Base-by-base conservation (phyloP, 2,888 invertebrate species). In the Coelopa pilipes region DNA sequence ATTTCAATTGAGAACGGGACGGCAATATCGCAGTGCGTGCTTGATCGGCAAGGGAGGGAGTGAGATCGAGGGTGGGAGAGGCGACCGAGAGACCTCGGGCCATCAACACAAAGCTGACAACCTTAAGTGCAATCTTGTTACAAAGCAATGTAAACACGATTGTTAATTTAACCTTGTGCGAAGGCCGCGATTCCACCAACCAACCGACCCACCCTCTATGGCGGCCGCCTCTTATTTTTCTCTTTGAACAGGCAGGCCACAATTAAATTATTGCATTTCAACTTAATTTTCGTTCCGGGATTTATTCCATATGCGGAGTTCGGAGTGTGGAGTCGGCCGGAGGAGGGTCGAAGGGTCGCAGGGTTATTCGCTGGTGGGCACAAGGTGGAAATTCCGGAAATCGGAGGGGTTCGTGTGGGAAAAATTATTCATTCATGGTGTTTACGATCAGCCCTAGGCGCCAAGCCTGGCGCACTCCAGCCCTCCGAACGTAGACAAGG, bases 121-220 rank as follows among this genome's bases (percentile, higher is more conserved):
- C 82, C 83, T 85, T 85, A 85, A 87, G 87, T 86, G 83, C 84
- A 87, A 87, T 86, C 86, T 84, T 83, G 85, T 87, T 86, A 85
- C 82, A 83, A 87, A 86, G 82, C 82, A 85, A 84, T 86, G 84
- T 86, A 84, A 86, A 87, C 86, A 85, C 81, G 82, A 83, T 81
- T 83, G 82, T 84, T 85, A 83, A 84, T 82, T 85, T 84, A 82
- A 82, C 82, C 80, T 83, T 76, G 49, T 34, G 55, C 63, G 17
- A 72, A 60, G 75, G 68, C 21, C 9, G n/a, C 59, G 49, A 63
- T 57, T 59, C 15, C 12, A 45, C 74, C 76, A 55, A 71, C 67
- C 19, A 60, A 53, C n/a, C 19, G 24, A 57, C 66, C 11, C 19
- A 46, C 62, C 66, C 11, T 50, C 65, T 24, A 53, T 53, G 24